Conservation (phyloP, 2,797 vertebrate genomes). For the Allenopithecus nigroviridis region DNA sequence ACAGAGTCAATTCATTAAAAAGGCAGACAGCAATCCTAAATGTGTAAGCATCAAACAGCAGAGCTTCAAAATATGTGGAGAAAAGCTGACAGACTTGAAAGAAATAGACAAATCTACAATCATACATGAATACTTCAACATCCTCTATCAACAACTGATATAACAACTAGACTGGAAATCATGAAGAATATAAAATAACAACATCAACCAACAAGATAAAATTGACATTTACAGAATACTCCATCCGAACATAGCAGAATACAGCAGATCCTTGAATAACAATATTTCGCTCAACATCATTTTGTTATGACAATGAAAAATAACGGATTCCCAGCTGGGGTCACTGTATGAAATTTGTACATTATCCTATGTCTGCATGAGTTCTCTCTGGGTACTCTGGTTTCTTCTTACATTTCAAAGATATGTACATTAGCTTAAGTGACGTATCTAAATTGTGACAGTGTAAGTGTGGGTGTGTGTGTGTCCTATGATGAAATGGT, state of each 20-base stretch:
- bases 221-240: background rate
- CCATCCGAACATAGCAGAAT: background rate
- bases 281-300: background rate
- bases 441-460: background rate
- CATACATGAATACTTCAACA: background rate
- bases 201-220: background rate
- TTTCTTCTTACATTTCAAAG: background rate
- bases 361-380: background rate
- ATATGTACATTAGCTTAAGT: background rate
- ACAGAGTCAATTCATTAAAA: constrained; percentile 19
- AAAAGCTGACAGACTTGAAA: constrained; percentile 18
- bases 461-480: background rate
- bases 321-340: background rate
- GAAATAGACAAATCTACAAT: background rate
- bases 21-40: background rate
- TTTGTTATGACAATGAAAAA: background rate
- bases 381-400: background rate
- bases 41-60: background rate
- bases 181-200: background rate
- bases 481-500: background rate
- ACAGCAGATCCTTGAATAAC: background rate
- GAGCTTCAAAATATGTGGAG: background rate
- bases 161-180: background rate
- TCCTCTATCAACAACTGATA: background rate
- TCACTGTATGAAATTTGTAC: background rate